Evolutionary conservation across 2,888 invertebrate species (phyloP).

Genomic region (Eupithecia exiguata): DNA sequence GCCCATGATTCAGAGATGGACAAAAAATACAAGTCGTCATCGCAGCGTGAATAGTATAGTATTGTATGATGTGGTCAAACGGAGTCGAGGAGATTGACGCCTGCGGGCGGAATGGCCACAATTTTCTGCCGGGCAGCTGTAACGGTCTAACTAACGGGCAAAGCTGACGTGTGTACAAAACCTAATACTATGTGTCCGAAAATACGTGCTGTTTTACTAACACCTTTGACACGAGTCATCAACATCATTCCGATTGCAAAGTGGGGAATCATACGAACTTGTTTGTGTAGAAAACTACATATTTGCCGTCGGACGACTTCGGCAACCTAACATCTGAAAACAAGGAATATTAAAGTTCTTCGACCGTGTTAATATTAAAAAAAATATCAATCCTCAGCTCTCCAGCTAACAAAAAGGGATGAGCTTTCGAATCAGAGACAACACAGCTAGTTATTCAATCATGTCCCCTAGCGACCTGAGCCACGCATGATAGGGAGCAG

Average conservation of each 20-base stretch:
- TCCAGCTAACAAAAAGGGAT: background rate
- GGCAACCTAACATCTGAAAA: background rate
- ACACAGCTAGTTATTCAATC: constrained; percentile 2
- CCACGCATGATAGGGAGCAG: constrained; percentile 57
- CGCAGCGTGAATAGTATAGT: background rate
- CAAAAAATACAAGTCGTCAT: constrained; percentile 26
- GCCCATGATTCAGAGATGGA: constrained; percentile 32
- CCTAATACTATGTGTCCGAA: background rate
- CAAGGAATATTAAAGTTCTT: background rate
- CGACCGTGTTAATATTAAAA: background rate
- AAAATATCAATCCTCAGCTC: no score
- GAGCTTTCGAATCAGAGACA: background rate
- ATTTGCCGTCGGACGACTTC: background rate
- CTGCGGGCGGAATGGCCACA: constrained; percentile 7
- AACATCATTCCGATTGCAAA: background rate
- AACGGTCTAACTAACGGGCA: constrained; percentile 28
- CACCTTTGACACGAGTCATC: constrained; percentile 1
- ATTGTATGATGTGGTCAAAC: constrained; percentile 16
- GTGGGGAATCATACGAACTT: background rate
- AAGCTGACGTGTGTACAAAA: constrained; percentile 4
- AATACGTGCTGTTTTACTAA: background rate
- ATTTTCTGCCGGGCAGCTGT: constrained; percentile 20
- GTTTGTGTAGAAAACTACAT: background rate
- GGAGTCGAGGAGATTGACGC: constrained; percentile 17
- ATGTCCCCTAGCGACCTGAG: constrained; percentile 63